A percentile compares a stretch with the other conserved stretches of the same genome.
Evolutionary conservation across 2,797 vertebrate genomes (phyloP).

Genomic region (Tenualosa ilisha): DNA sequence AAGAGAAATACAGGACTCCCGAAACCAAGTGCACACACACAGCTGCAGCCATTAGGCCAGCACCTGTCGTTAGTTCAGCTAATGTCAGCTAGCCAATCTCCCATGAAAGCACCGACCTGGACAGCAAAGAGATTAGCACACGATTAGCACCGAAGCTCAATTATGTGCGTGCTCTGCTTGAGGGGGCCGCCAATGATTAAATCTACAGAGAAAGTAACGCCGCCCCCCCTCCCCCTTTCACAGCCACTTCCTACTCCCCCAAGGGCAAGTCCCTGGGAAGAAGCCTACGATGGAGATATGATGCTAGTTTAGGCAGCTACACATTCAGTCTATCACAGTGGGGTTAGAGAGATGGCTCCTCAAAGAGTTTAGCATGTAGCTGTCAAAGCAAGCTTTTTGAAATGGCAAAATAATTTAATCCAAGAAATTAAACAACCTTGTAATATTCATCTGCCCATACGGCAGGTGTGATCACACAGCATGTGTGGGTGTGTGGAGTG

Average conservation of each 20-base stretch:
- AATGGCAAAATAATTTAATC: background rate
- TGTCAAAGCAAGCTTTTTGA: background rate
- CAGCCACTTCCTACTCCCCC: background rate
- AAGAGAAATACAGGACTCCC: background rate
- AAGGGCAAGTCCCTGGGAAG: background rate
- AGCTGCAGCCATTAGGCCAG: background rate
- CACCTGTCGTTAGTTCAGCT: conserved; percentile 33
- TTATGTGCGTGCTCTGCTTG: conserved; percentile 37
- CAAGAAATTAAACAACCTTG: background rate
- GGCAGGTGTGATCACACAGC: background rate
- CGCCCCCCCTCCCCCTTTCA: background rate
- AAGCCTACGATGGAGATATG: background rate
- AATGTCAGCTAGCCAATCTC: conserved; percentile 35
- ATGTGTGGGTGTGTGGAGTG: background rate
- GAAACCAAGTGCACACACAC: background rate
- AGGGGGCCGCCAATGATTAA: background rate
- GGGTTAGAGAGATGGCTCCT: background rate
- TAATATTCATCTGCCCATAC: background rate
- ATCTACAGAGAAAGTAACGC: background rate
- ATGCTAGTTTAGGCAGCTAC: background rate
- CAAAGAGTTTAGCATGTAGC: background rate
- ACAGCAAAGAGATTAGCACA: conserved; percentile 47
- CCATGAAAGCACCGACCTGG: conserved; percentile 50
- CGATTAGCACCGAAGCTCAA: conserved; percentile 50
- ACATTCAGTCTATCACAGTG: background rate